Percentiles rank a stretch among this genome's conserved stretches.
phyloP scores from a whole-genome alignment of 1,140 invertebrate genomes.

The Drosophila murphyi region DNA sequence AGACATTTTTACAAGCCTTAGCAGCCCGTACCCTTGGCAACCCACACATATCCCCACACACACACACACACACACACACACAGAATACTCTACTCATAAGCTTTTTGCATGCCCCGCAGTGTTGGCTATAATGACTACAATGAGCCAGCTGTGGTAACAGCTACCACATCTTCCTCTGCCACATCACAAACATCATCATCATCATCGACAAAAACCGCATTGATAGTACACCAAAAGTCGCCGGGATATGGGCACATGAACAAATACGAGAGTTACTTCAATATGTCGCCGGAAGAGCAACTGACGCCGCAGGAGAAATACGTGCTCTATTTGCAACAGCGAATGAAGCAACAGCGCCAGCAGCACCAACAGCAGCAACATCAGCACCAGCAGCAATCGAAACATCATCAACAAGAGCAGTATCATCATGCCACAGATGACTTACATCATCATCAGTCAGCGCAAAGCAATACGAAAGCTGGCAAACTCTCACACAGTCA shows the following conservation, averaged over 20 bases:
- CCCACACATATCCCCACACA: background rate
- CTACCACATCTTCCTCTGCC: constrained; percentile 30
- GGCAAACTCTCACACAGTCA: constrained; percentile 59
- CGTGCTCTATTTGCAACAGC: constrained; percentile 81
- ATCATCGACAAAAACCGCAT: constrained; percentile 53
- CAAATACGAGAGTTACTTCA: constrained; percentile 75
- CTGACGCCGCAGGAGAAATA: constrained; percentile 83
- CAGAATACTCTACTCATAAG: constrained; percentile 33
- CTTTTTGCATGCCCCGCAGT: constrained; percentile 58
- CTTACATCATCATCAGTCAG: constrained; percentile 48
- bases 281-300: constrained; percentile 55
- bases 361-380: constrained; percentile 65
- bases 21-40: background rate
- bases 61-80: background rate
- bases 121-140: constrained; percentile 54
- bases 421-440: constrained; percentile 47
- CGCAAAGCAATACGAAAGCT: constrained; percentile 68
- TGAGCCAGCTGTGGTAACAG: constrained; percentile 20
- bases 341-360: constrained; percentile 74
- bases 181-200: constrained; percentile 41
- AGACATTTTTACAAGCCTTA: constrained; percentile 48
- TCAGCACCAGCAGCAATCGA: constrained; percentile 40
- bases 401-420: constrained; percentile 48
- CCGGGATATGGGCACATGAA: constrained; percentile 56
- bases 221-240: constrained; percentile 65